phyloP scores from a whole-genome alignment of 2,888 invertebrate species.

The Pammene aurita region DNA sequence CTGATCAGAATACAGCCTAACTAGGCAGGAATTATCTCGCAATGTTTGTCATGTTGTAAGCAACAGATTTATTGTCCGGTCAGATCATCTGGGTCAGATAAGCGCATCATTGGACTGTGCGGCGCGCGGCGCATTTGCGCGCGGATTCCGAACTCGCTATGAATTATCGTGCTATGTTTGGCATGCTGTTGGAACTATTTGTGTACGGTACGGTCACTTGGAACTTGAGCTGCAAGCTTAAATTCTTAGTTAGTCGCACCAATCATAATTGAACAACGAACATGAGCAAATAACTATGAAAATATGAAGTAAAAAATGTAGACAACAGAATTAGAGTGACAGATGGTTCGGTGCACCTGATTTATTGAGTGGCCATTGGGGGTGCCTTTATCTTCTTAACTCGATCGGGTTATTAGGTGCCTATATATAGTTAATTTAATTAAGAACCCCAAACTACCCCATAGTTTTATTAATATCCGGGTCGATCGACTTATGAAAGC shows the following conservation, averaged over 20 bases:
- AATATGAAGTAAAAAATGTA: too few relatives aligned
- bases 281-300: too few relatives aligned
- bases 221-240: constrained; percentile 7
- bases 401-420: too few relatives aligned
- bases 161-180: constrained; percentile 22
- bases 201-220: constrained; percentile 2
- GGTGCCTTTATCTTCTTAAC: too few relatives aligned
- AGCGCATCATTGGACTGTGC: constrained; percentile 29
- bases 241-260: too few relatives aligned
- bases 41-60: constrained; percentile 26
- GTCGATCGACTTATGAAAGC: too few relatives aligned
- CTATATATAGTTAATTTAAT: too few relatives aligned
- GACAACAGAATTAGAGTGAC: background rate
- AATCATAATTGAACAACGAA: too few relatives aligned
- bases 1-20: background rate
- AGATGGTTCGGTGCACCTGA: background rate
- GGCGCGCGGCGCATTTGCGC: background rate
- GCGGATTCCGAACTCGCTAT: constrained; percentile 24
- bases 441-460: too few relatives aligned
- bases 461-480: too few relatives aligned
- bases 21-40: constrained; percentile 21
- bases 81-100: constrained; percentile 27
- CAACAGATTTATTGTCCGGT: constrained; percentile 21
- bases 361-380: too few relatives aligned
- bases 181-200: constrained; percentile 18